phyloP scores from a whole-genome alignment of 2,888 invertebrate genomes.

The Tuta absoluta region DNA sequence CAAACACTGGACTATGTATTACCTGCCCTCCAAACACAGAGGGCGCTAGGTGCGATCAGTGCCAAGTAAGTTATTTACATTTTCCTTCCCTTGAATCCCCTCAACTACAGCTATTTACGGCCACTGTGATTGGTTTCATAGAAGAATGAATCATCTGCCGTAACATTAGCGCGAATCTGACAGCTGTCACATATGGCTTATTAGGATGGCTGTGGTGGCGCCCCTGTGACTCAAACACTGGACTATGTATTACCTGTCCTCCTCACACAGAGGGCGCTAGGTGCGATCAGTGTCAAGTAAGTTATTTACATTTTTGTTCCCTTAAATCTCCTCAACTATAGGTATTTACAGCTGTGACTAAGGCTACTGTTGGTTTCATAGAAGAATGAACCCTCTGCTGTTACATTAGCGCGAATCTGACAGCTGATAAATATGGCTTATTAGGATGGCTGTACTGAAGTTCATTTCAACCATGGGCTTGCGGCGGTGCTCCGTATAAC shows the following conservation, averaged over 20 bases:
- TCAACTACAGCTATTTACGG: no score
- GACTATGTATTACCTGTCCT: slow-evolving; percentile 92
- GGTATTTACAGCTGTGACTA: slow-evolving; percentile 85
- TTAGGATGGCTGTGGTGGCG: slow-evolving; percentile 93
- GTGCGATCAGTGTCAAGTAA: slow-evolving; percentile 82
- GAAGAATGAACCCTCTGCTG: no score
- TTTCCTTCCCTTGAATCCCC: background rate
- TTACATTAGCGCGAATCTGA: no score
- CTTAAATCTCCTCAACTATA: background rate
- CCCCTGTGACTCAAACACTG: slow-evolving; percentile 91
- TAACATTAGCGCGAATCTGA: no score
- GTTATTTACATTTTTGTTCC: background rate
- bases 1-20: slow-evolving; percentile 91
- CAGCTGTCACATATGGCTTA: no score
- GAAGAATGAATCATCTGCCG: no score
- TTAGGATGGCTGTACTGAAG: slow-evolving; percentile 90
- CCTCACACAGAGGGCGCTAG: slow-evolving; percentile 84
- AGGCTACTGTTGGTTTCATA: no score
- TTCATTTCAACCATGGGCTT: slow-evolving; percentile 89
- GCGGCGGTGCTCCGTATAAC: slow-evolving; percentile 94
- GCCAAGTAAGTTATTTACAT: slow-evolving; percentile 53
- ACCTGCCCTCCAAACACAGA: slow-evolving; percentile 86
- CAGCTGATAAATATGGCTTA: no score
- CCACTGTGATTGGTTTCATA: no score
- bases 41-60: slow-evolving; percentile 85